These are phyloP conservation scores for Pocillopora damicornis DNA, from an alignment of 64 coral and sea anemone species.

Conservation along the genomic window DNA sequence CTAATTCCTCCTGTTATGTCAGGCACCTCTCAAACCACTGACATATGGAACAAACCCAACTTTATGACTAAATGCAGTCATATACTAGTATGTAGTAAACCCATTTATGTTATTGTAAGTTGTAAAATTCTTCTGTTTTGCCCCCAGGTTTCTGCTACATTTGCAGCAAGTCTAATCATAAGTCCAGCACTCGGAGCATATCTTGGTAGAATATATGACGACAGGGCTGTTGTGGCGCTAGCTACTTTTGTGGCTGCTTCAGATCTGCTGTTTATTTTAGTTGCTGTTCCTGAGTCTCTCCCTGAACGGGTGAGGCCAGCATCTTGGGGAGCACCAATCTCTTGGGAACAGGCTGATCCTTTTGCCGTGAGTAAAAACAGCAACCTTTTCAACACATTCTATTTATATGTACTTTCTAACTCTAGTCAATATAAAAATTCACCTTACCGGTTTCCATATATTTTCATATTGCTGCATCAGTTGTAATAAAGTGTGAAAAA, in stretches of 20 bases:
- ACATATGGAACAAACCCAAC: too few relatives aligned
- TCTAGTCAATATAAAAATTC: too few relatives aligned
- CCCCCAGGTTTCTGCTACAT: conserved; percentile 91
- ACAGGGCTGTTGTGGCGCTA: conserved; percentile 87
- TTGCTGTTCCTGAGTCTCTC: conserved; percentile 93
- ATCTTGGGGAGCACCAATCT: conserved; percentile 96
- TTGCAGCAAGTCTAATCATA: conserved; percentile 96
- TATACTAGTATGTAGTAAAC: too few relatives aligned
- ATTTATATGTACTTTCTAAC: too few relatives aligned
- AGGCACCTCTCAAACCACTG: too few relatives aligned
- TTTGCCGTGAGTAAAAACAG: conserved; percentile 78
- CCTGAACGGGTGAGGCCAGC: conserved; percentile 89
- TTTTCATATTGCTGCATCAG: too few relatives aligned
- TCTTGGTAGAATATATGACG: conserved; percentile 78
- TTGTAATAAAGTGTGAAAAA: too few relatives aligned
- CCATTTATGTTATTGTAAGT: too few relatives aligned
- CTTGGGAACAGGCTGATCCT: conserved; percentile 98
- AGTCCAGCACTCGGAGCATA: conserved; percentile 96
- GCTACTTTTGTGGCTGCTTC: conserved; percentile 87
- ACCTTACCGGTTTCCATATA: too few relatives aligned
- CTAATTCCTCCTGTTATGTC: too few relatives aligned
- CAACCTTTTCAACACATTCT: background rate
- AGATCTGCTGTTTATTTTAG: conserved; percentile 90
- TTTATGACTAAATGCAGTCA: too few relatives aligned
- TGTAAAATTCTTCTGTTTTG: background rate